Percentiles rank a stretch among this genome's conserved stretches.
Evolutionary conservation across 2,113 vertebrate species (phyloP).

Genomic region (Lamprologus sp.): DNA sequence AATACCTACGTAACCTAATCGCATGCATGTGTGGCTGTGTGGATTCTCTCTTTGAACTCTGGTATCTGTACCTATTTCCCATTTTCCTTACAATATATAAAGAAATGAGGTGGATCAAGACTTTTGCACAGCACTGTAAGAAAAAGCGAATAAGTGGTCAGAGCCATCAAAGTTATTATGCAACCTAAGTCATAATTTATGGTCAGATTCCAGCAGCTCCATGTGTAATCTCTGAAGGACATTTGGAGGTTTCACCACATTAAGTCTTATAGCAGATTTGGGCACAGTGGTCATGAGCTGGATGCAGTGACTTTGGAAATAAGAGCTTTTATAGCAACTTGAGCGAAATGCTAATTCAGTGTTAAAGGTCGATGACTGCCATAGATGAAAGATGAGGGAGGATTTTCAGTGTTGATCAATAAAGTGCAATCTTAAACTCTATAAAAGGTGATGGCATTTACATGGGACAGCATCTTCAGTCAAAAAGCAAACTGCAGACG

Average conservation of each 20-base stretch:
- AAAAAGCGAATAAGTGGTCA: neutral
- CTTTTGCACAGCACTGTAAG: neutral
- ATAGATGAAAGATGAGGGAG: neutral
- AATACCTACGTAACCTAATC: neutral
- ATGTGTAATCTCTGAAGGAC: neutral
- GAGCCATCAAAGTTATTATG: neutral
- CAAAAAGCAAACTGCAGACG: neutral
- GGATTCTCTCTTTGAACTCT: neutral
- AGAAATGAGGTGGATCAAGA: neutral
- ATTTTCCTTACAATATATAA: neutral
- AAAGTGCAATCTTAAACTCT: neutral
- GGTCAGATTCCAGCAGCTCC: neutral
- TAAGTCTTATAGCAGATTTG: neutral
- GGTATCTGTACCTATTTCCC: neutral
- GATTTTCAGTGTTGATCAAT: neutral
- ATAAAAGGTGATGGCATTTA: neutral
- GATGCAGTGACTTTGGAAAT: neutral
- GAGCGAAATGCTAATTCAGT: neutral
- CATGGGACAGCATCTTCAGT: neutral
- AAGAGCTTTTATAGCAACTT: neutral
- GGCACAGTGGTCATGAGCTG: neutral
- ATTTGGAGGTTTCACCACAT: neutral
- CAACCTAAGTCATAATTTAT: neutral
- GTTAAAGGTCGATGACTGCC: neutral
- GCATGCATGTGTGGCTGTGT: fast-evolving